Conservation (phyloP, 37 sponge, comb jelly and placozoan species). For the Dysidea cf. avara region DNA sequence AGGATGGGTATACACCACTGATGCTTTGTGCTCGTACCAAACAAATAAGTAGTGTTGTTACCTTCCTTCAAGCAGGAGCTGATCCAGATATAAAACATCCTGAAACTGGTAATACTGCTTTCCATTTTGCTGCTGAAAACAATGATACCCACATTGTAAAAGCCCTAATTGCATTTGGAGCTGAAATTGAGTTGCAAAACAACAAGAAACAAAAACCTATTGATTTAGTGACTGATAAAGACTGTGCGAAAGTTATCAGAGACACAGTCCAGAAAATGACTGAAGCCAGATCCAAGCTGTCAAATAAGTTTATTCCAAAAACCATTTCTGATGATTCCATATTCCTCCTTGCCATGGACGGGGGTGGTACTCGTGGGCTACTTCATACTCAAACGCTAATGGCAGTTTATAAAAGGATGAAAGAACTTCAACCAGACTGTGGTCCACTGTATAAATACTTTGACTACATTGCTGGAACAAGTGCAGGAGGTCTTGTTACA, state of each 20-base stretch:
- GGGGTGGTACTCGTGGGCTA: conserved; percentile 57
- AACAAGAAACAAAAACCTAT: conserved; percentile 28
- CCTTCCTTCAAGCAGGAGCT: conserved; percentile 21
- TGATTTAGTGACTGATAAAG: conserved; percentile 23
- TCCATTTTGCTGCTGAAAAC: conserved; percentile 37
- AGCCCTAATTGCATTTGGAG: conserved; percentile 45
- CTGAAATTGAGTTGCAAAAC: conserved; percentile 22
- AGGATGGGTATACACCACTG: conserved; percentile 30
- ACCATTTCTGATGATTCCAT: not conserved
- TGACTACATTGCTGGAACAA: conserved; percentile 69
- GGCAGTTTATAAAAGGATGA: conserved; percentile 41
- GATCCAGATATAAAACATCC: conserved; percentile 9
- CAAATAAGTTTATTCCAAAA: not conserved
- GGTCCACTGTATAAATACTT: conserved; percentile 30
- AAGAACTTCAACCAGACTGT: conserved; percentile 4
- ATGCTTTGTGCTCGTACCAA: conserved; percentile 1
- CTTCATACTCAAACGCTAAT: conserved; percentile 31
- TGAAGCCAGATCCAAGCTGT: not conserved
- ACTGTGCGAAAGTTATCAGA: not conserved
- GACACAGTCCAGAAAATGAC: not conserved
- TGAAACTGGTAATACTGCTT: conserved; percentile 36
- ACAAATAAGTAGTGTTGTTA: not conserved
- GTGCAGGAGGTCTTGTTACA: conserved; percentile 40
- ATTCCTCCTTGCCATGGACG: conserved; percentile 44
- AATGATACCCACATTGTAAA: conserved; percentile 26